These are phyloP conservation scores for Rostratula benghalensis DNA, from an alignment of 2,113 vertebrate species.

Conservation along the genomic window DNA sequence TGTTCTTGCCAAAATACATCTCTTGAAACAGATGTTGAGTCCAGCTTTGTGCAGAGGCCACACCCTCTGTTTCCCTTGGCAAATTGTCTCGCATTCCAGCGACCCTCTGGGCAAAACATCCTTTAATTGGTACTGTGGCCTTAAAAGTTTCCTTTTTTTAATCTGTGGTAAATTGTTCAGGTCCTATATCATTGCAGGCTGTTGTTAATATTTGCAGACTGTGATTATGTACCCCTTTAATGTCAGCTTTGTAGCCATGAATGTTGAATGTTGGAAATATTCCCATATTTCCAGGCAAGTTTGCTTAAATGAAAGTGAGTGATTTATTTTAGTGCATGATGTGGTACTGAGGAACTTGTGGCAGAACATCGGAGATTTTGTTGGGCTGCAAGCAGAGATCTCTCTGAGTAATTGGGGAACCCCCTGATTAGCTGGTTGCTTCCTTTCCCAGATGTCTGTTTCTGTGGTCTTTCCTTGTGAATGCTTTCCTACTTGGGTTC, in stretches of 20 bases:
- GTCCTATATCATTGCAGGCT: not conserved
- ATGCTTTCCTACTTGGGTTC: accelerated
- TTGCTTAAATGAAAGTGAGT: not conserved
- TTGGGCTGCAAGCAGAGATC: not conserved
- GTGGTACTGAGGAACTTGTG: not conserved
- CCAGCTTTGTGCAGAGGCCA: constrained; percentile 11
- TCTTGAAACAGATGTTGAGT: constrained; percentile 36
- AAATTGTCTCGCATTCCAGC: constrained; percentile 52
- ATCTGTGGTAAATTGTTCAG: not conserved
- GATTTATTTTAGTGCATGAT: not conserved
- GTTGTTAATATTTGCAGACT: constrained; percentile 32
- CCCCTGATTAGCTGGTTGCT: not conserved
- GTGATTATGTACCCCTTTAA: constrained; percentile 27
- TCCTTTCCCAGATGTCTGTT: not conserved
- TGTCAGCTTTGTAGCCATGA: not conserved
- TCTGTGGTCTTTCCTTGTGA: not conserved
- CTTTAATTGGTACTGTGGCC: constrained; percentile 30
- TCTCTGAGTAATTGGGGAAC: not conserved
- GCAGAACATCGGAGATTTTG: not conserved
- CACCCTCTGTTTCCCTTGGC: constrained; percentile 65
- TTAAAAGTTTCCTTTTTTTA: constrained; percentile 50
- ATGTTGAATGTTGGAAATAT: not conserved
- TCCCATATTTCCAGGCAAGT: not conserved
- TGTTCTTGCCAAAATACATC: constrained; percentile 4
- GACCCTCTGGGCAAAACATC: constrained; percentile 59